These are phyloP conservation scores for Platysteira castanea DNA, from an alignment of 2,113 vertebrate species.

Conservation along the genomic window DNA sequence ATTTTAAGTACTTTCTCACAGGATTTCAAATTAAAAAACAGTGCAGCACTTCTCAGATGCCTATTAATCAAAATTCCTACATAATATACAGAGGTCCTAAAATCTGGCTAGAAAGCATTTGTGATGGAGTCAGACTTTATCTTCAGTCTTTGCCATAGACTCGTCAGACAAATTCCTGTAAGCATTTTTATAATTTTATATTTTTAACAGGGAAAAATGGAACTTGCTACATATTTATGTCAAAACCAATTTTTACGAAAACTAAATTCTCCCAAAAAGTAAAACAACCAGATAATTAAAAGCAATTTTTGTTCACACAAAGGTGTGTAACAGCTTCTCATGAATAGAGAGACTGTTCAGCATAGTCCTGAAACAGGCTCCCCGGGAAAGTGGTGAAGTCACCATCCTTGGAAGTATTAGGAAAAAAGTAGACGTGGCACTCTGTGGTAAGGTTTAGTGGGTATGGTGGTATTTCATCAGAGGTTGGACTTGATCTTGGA, in stretches of 20 bases:
- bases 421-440: rapidly evolving
- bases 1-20: background rate
- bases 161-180: background rate
- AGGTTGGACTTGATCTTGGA: background rate
- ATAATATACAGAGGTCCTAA: background rate
- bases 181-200: background rate
- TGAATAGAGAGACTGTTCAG: constrained; percentile 17
- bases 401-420: background rate
- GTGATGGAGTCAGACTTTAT: background rate
- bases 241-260: constrained; percentile 29
- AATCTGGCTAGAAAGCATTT: background rate
- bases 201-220: background rate
- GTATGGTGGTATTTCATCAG: background rate
- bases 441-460: background rate
- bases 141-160: background rate
- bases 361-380: background rate
- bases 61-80: background rate
- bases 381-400: background rate
- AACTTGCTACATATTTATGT: background rate
- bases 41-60: background rate
- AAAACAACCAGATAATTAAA: constrained; percentile 59
- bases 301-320: constrained; percentile 17
- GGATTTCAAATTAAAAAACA: background rate
- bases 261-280: constrained; percentile 13
- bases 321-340: constrained; percentile 10